A percentile compares a stretch with the other conserved stretches of the same genome.
Conservation (phyloP, 2,797 vertebrate species). For the Scyliorhinus canicula region DNA sequence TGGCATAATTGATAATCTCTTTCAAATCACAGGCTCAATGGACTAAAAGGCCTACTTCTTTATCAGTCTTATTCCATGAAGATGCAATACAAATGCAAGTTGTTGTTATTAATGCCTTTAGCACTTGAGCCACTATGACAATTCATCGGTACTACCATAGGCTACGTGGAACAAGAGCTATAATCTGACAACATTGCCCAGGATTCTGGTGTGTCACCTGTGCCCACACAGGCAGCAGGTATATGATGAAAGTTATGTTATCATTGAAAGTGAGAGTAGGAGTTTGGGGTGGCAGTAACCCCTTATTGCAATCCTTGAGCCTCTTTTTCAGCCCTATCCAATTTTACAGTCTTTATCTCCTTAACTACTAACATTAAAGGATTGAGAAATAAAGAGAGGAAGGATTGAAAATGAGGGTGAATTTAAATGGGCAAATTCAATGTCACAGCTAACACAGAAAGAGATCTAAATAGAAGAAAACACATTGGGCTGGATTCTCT, state of each 20-base stretch:
- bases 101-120: not conserved
- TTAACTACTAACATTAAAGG: no score
- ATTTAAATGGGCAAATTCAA: no score
- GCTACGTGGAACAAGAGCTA: not conserved
- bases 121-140: not conserved
- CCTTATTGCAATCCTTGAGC: no score
- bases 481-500: no score
- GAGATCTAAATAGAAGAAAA: no score
- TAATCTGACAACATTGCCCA: not conserved
- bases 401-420: no score
- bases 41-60: not conserved
- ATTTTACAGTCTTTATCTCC: no score
- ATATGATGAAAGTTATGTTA: not conserved
- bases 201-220: not conserved
- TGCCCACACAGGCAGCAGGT: not conserved
- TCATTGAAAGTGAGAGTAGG: no score
- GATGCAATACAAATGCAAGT: not conserved
- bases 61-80: not conserved
- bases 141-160: not conserved
- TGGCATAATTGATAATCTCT: not conserved
- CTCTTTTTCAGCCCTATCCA: no score
- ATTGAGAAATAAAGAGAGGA: no score
- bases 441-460: no score
- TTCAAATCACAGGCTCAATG: not conserved
- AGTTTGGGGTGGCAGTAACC: no score